These are phyloP conservation scores for Heliangelus exortis DNA, from an alignment of 2,797 vertebrate genomes.

Conservation along the genomic window DNA sequence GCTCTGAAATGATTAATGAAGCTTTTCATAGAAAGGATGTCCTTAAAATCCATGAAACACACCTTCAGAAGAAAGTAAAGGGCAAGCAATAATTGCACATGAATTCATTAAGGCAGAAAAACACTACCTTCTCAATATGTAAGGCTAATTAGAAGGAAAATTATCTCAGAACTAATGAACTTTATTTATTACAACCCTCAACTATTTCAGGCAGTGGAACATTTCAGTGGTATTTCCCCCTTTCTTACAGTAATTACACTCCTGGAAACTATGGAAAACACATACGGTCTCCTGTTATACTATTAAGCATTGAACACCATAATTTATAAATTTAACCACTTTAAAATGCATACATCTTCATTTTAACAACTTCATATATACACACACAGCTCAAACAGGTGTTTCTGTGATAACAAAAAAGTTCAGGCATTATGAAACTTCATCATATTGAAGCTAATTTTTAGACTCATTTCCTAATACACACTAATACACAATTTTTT, in stretches of 20 bases:
- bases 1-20: background rate
- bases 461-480: background rate
- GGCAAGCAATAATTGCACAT: background rate
- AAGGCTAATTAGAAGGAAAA: background rate
- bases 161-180: background rate
- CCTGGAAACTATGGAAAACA: background rate
- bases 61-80: background rate
- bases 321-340: background rate
- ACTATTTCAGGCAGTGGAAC: background rate
- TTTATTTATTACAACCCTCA: background rate
- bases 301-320: background rate
- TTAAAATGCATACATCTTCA: background rate
- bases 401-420: background rate
- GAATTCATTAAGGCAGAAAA: background rate
- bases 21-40: background rate
- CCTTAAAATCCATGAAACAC: background rate
- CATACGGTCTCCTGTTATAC: background rate
- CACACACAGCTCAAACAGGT: background rate
- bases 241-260: background rate
- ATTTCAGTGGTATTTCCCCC: background rate
- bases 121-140: background rate
- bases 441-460: background rate
- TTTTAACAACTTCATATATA: background rate
- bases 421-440: background rate
- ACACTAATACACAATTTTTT: background rate